These are phyloP conservation scores for Coturnix japonica DNA, from an alignment of 2,113 vertebrate species.

Conservation along the genomic window DNA sequence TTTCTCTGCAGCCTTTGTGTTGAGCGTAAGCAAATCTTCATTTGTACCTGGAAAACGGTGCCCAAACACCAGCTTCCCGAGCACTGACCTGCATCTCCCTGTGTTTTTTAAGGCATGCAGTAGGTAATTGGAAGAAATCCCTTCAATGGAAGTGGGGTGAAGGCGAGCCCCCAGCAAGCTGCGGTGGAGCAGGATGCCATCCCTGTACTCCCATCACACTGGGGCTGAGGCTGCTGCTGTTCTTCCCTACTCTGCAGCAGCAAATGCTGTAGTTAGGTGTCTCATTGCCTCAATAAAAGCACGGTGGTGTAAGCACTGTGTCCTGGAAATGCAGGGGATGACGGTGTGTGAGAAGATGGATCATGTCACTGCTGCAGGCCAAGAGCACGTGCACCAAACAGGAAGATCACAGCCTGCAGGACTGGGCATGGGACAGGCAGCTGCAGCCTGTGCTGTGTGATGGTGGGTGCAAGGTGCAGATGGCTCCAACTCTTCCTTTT, in stretches of 20 bases:
- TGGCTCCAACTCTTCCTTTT: not conserved
- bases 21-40: constrained; percentile 67
- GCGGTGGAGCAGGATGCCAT: not conserved
- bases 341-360: not conserved
- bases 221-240: not conserved
- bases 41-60: constrained; percentile 39
- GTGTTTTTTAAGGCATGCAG: constrained; percentile 30
- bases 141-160: constrained; percentile 16
- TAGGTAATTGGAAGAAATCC: constrained; percentile 54
- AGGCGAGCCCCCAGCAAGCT: not conserved
- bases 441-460: not conserved
- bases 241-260: not conserved
- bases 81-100: constrained; percentile 50
- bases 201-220: not conserved
- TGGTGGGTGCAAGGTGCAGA: not conserved
- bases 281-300: not conserved
- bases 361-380: not conserved
- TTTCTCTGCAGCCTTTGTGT: constrained; percentile 34
- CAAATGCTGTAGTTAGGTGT: not conserved
- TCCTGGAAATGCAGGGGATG: not conserved
- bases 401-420: not conserved
- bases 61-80: not conserved
- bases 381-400: not conserved
- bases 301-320: not conserved
- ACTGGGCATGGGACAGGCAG: not conserved